A percentile compares a stretch with the other conserved stretches of the same genome.
These are phyloP conservation scores for Molanna angustata DNA, from an alignment of 2,888 invertebrate genomes.

Conservation along the genomic window DNA sequence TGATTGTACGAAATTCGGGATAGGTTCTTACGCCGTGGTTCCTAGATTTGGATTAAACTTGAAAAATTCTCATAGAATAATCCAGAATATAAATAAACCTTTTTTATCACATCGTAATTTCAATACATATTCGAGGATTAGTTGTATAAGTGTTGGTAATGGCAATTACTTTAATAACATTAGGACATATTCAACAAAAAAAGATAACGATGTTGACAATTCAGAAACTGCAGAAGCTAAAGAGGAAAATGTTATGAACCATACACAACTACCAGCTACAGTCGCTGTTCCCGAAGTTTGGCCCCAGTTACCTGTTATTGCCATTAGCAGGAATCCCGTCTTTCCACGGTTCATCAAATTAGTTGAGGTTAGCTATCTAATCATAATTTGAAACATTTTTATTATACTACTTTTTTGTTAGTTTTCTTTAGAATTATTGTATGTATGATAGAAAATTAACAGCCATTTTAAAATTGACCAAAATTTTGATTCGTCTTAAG, in stretches of 20 bases:
- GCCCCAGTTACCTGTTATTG: slow-evolving; percentile 95
- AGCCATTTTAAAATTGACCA: too few relatives aligned
- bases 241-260: slow-evolving; percentile 40
- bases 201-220: slow-evolving; percentile 29
- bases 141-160: not conserved
- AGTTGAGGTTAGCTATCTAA: slow-evolving; percentile 72
- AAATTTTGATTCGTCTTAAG: too few relatives aligned
- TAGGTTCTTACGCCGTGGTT: too few relatives aligned
- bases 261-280: slow-evolving; percentile 73
- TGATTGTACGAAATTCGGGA: too few relatives aligned
- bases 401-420: too few relatives aligned
- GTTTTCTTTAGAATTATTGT: too few relatives aligned
- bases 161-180: slow-evolving; percentile 1
- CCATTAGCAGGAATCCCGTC: slow-evolving; percentile 90
- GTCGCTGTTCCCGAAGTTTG: slow-evolving; percentile 94
- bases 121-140: not conserved
- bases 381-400: too few relatives aligned
- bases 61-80: too few relatives aligned
- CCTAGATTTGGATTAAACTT: too few relatives aligned
- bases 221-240: slow-evolving; percentile 36
- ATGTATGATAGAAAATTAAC: too few relatives aligned
- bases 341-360: slow-evolving; percentile 98
- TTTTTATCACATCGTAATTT: not conserved
- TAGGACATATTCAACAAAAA: slow-evolving; percentile 31
- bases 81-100: too few relatives aligned